Conservation (phyloP, 2,113 vertebrate species). For the Boulengeromyrus knoepffleri region DNA sequence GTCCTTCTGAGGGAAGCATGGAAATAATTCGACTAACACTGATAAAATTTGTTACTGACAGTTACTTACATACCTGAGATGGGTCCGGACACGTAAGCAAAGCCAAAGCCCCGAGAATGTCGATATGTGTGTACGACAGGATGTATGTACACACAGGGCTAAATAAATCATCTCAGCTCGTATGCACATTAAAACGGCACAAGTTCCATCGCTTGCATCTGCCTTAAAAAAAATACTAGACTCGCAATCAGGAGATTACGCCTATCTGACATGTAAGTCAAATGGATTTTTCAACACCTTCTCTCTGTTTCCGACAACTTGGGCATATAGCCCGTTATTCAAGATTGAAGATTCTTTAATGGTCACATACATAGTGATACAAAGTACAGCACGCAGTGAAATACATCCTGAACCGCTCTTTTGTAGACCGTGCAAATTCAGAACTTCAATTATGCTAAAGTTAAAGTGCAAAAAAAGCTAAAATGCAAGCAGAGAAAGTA, state of each 20-base stretch:
- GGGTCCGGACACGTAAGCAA: background rate
- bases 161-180: background rate
- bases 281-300: background rate
- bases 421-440: no score
- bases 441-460: no score
- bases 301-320: background rate
- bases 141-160: background rate
- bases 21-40: background rate
- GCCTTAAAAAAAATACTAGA: background rate
- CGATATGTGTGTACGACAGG: background rate
- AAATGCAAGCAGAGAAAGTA: no score
- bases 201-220: background rate
- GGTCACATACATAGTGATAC: no score
- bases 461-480: no score
- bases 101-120: background rate
- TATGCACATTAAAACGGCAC: background rate
- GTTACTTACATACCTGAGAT: background rate
- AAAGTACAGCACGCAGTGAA: no score
- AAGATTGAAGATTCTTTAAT: no score
- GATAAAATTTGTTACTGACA: slow-evolving; percentile 8
- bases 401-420: no score
- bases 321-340: background rate
- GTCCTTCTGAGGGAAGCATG: background rate
- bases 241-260: background rate
- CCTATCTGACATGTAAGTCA: background rate